Evolutionary conservation across 2,113 vertebrate species (phyloP).

Genomic region (Lagopus leucura): DNA sequence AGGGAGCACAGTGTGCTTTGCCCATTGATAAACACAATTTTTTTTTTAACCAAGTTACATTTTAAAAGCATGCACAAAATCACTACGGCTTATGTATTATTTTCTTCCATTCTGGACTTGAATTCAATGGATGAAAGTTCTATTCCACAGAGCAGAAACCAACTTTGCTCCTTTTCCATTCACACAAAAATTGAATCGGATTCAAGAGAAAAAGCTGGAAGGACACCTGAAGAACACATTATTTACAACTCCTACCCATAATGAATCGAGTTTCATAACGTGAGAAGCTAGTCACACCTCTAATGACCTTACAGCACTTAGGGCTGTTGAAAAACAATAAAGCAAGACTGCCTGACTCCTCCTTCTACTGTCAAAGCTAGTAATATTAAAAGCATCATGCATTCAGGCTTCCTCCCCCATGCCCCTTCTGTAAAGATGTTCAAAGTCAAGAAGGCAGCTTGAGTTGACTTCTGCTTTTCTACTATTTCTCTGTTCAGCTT

Average conservation of each 20-base stretch:
- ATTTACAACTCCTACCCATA: not conserved
- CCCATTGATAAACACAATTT: not conserved
- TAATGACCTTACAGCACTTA: not conserved
- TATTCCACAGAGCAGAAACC: not conserved
- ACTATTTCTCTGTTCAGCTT: not conserved
- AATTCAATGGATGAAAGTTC: not conserved
- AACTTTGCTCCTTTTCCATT: not conserved
- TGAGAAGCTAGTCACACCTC: not conserved
- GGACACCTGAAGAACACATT: not conserved
- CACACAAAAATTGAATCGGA: not conserved
- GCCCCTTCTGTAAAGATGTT: not conserved
- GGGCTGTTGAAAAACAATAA: not conserved
- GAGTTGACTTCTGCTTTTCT: not conserved
- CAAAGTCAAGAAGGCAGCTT: not conserved
- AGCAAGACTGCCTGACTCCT: not conserved
- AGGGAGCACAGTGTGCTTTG: not conserved
- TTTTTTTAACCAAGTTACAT: not conserved
- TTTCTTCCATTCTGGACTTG: not conserved
- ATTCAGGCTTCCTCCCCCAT: fast-evolving
- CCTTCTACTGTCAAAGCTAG: not conserved
- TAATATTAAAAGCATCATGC: not conserved
- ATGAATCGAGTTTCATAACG: not conserved
- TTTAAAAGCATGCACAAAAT: not conserved
- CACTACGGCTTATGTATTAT: not conserved
- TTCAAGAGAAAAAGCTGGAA: not conserved